These are phyloP conservation scores for Venturia canescens DNA, from an alignment of 1,140 invertebrate genomes.

Conservation along the genomic window DNA sequence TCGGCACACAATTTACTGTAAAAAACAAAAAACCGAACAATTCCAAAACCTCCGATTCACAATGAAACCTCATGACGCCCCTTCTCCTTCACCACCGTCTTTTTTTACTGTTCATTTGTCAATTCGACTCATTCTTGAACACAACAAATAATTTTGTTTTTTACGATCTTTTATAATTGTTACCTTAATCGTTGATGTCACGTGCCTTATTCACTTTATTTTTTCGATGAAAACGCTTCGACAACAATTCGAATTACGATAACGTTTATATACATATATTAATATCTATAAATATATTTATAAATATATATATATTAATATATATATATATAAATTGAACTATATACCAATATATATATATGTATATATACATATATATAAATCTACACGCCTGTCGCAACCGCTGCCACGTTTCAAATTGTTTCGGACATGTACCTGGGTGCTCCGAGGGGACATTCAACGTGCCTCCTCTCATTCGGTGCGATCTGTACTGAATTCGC, in stretches of 20 bases:
- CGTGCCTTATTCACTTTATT: background rate
- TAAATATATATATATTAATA: slow-evolving; percentile 26
- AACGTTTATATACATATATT: background rate
- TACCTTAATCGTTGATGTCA: too few relatives aligned
- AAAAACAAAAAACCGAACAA: too few relatives aligned
- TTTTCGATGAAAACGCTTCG: slow-evolving; percentile 48
- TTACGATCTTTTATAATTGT: too few relatives aligned
- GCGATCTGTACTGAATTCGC: slow-evolving; percentile 74
- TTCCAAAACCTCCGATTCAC: too few relatives aligned
- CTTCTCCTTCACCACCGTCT: background rate
- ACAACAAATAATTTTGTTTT: too few relatives aligned
- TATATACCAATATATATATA: background rate
- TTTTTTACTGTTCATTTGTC: background rate
- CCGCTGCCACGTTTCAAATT: slow-evolving; percentile 66
- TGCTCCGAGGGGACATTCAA: slow-evolving; percentile 72
- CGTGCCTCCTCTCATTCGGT: slow-evolving; percentile 73
- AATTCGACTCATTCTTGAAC: background rate
- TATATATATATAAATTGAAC: too few relatives aligned
- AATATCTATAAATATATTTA: slow-evolving; percentile 23
- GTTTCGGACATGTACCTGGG: slow-evolving; percentile 75
- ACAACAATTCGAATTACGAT: too few relatives aligned
- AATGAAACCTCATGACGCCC: too few relatives aligned
- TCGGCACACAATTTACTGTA: too few relatives aligned
- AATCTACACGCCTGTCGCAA: slow-evolving; percentile 62
- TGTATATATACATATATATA: background rate